Evolutionary conservation across 2,113 vertebrate genomes (phyloP), one percentile per base, ranked within the genome.

Genomic region (Lepus europaeus): DNA sequence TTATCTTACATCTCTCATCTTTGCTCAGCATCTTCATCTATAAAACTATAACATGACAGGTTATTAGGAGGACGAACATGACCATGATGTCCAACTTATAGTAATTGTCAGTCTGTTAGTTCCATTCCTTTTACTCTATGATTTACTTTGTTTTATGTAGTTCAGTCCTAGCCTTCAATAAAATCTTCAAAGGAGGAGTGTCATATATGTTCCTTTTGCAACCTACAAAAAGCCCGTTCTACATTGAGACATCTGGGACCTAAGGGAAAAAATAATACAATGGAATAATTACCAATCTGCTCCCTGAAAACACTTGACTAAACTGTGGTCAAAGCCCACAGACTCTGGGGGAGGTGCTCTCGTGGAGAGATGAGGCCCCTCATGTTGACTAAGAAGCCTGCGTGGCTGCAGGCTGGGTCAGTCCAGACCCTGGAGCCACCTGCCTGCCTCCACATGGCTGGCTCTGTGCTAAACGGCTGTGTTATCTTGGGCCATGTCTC

Each of bases 321-420:
- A 68, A 23, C 9, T 6, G 2, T 13, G 27, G 17, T 51, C 33
- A 12, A 27, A 25, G 33, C 49, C 69, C 29, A 11, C 23, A 87
- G 63, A 23, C 7, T 5, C 51, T 12, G 14, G 16, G n/a, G 11
- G 17, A 9, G 6, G 39, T 61, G 36, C 25, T 53, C 82, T 33
- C 51, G 4, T 1, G 1, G 27, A 7, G 31, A 61, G 22, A 17
- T 25, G 27, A 45, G 6, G 4, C 8, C 22, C 69, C 56, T 16
- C 4, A 1, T 4, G 53, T 17, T 36, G 7, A 10, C 0, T 53
- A 2, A 25, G 17, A 45, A 33, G 27, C 74, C 59, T 31, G 12
- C 19, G 17, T 17, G 5, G 56, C 13, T 59, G 45, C 10, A 0
- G 7, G 1, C 9, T 6, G 19, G 27, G 11, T 51, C 0, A 27